A percentile compares a stretch with the other conserved stretches of the same genome.
phyloP scores from a whole-genome alignment of 2,113 vertebrate genomes.

The Aegotheles bennettii region DNA sequence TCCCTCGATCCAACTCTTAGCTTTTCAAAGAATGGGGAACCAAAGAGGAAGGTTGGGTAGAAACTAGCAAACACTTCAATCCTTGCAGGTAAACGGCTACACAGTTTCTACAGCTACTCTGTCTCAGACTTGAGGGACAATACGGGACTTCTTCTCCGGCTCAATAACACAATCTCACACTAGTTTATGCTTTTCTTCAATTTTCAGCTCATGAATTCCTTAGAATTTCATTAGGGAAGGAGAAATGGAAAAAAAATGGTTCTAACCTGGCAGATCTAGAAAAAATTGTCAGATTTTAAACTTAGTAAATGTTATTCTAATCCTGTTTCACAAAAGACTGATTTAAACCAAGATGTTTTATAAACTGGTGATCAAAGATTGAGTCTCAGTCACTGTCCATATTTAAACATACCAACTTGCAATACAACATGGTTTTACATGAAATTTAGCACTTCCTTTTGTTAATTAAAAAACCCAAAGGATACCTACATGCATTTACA shows the following conservation, averaged over 20 bases:
- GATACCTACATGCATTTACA: accelerated
- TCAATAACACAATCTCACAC: not conserved
- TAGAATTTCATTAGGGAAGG: not conserved
- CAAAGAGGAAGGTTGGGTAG: not conserved
- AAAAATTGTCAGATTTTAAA: not conserved
- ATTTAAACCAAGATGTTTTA: not conserved
- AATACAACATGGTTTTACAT: not conserved
- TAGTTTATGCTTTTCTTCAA: not conserved
- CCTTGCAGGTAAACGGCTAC: not conserved
- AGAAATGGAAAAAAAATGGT: not conserved
- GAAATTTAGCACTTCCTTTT: not conserved
- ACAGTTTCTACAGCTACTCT: not conserved
- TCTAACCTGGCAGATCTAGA: not conserved
- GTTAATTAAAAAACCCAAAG: not conserved
- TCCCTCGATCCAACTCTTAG: accelerated
- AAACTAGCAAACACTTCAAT: not conserved
- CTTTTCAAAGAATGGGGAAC: accelerated
- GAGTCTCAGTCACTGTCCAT: not conserved
- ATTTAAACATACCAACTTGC: not conserved
- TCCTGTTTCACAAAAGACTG: not conserved
- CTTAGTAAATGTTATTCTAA: not conserved
- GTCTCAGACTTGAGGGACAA: not conserved
- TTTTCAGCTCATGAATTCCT: not conserved
- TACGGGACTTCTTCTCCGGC: not conserved
- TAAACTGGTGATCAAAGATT: not conserved